Conservation (phyloP, 1,140 invertebrate genomes). For the Euwallacea fornicatus region DNA sequence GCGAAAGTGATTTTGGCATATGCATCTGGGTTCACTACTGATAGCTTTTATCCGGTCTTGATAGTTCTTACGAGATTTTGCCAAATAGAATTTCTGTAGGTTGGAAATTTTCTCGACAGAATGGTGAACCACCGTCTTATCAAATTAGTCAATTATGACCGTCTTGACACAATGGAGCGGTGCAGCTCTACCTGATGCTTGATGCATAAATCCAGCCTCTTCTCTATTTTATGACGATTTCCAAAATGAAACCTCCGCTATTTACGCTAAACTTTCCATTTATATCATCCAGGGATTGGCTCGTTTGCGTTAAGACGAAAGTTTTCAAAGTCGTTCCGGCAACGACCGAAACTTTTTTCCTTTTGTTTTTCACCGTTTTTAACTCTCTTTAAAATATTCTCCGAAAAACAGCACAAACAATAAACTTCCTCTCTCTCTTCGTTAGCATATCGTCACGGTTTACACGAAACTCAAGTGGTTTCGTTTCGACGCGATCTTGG, state of each 20-base stretch:
- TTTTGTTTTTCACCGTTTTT: too few relatives aligned
- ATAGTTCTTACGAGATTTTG: background rate
- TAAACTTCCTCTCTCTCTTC: too few relatives aligned
- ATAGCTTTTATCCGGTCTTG: background rate
- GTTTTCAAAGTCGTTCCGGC: conserved; percentile 22
- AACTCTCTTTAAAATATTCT: too few relatives aligned
- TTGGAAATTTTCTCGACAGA: too few relatives aligned
- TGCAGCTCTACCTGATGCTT: too few relatives aligned
- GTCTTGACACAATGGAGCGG: too few relatives aligned
- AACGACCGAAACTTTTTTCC: background rate
- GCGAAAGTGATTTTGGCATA: conserved; percentile 4
- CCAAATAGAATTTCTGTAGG: too few relatives aligned
- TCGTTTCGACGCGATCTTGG: background rate
- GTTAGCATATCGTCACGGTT: background rate
- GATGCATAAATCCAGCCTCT: background rate
- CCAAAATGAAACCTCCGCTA: conserved; percentile 13
- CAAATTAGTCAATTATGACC: too few relatives aligned
- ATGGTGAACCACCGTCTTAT: too few relatives aligned
- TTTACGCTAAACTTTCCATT: conserved; percentile 29
- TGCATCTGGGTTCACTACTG: conserved; percentile 1
- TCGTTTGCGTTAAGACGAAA: conserved; percentile 7
- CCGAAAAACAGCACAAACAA: too few relatives aligned
- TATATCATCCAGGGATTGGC: conserved; percentile 18
- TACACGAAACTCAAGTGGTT: background rate
- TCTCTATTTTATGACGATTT: background rate